A percentile compares a stretch with the other conserved stretches of the same genome.
Conservation (phyloP, 2,888 invertebrate species). For the Nasonia oneida region DNA sequence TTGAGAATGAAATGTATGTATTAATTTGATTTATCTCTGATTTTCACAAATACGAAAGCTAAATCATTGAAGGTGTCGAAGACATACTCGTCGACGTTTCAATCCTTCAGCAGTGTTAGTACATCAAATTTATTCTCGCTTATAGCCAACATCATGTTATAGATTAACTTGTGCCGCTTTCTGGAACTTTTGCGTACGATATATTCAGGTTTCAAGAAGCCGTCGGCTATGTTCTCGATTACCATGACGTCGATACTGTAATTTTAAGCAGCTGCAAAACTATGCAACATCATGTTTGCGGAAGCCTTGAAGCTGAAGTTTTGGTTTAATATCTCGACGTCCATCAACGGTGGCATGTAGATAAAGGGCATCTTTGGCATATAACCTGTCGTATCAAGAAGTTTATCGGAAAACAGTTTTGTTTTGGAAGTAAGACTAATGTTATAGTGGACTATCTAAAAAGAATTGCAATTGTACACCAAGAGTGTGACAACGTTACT, state of each 20-base stretch:
- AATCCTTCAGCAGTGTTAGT: neutral
- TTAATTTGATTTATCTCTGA: neutral
- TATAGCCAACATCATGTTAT: neutral
- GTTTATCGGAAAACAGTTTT: conserved; percentile 20
- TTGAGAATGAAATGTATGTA: neutral
- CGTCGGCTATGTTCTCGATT: neutral
- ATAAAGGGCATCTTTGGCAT: conserved; percentile 11
- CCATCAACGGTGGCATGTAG: conserved; percentile 1
- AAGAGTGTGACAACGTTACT: neutral
- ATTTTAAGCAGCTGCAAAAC: neutral
- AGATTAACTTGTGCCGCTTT: neutral
- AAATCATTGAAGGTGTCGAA: conserved; percentile 15
- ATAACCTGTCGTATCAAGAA: conserved; percentile 30
- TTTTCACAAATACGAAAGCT: neutral
- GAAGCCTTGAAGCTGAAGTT: neutral
- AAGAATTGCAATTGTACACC: conserved; percentile 27
- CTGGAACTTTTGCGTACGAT: neutral
- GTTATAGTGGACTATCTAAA: neutral
- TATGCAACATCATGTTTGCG: neutral
- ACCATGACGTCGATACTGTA: neutral
- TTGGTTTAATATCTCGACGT: neutral
- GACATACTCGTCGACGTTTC: conserved; percentile 31
- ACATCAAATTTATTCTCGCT: conserved; percentile 21
- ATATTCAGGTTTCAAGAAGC: neutral
- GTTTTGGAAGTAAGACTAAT: neutral